Evolutionary conservation across 2,888 invertebrate genomes (phyloP), one percentile per base, ranked within the genome.

Genomic region (Ichneumoninae sp.): DNA sequence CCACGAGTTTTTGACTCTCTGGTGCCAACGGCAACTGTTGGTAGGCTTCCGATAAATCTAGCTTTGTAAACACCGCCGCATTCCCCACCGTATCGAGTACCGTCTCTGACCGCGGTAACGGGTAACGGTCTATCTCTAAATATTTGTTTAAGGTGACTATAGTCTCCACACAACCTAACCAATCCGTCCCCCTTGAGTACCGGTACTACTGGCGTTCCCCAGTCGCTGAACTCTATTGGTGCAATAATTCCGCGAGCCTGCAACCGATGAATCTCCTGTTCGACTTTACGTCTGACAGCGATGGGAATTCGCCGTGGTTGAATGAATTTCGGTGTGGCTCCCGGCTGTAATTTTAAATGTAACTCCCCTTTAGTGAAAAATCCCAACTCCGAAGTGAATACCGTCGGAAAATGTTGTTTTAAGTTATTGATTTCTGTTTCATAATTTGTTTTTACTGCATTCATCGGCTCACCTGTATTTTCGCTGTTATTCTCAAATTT

Each of bases 11-110:
- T 36, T 91, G 88, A 1, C 91, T 87, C 76, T 89, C 84, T 52
- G 91, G 87, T 77, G 90, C 90, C 4, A 92, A 84, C 6, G 52
- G 36, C 26, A 90, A 70, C 87, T 93, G 92, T 80, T 91, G 89
- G 83, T 92, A 93, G 6, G 92, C 92, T 77, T 92, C 89, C 4
- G 87, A 85, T 13, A 93, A 86, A 85, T 94, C 93, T 8, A 94
- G 80, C 83, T 91, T 92, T 3, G 90, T 82, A 70, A 89, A 92
- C 5, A 77, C 47, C 19, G 74, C 80, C 13, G 89, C 89, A n/a
- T 86, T 87, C 36, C 70, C 36, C 8, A 88, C 68, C 7, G 62
- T 83, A 54, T 66, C 71, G 3, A 87, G 83, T 5, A 89, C 26
- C 44, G 88, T 84, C 30, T 88, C 84, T 4, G 86, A 62, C 8